Conservation (phyloP, 2,113 vertebrate species). For the Miniopterus natalensis region DNA sequence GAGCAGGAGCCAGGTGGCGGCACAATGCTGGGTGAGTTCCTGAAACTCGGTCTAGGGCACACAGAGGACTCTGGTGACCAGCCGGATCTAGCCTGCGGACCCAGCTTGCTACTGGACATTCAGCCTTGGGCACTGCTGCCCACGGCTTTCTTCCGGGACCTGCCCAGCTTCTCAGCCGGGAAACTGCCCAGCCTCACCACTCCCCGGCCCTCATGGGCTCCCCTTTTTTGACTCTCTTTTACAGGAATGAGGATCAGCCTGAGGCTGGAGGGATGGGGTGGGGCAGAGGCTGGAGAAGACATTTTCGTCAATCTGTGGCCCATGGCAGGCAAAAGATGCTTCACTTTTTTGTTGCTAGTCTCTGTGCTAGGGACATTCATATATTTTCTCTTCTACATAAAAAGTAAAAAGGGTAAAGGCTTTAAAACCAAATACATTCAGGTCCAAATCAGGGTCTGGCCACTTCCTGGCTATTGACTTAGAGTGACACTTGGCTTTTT, state of each 20-base stretch:
- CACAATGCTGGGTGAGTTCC: not conserved
- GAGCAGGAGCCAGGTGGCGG: not conserved
- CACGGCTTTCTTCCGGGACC: not conserved
- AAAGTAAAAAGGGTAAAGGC: not conserved
- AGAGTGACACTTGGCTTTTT: not conserved
- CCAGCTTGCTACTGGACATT: not conserved
- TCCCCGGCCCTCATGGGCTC: not conserved
- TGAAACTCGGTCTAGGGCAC: slow-evolving; percentile 27
- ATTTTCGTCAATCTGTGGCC: not conserved
- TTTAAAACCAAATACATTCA: not conserved
- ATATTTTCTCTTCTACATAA: not conserved
- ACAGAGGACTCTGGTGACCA: not conserved
- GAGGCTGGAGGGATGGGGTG: not conserved
- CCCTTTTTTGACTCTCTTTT: not conserved
- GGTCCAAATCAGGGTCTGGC: not conserved
- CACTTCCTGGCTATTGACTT: not conserved
- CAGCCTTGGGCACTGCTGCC: not conserved
- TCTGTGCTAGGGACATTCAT: not conserved
- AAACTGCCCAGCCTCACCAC: not conserved
- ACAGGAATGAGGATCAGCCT: slow-evolving; percentile 32
- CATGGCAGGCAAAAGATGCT: not conserved
- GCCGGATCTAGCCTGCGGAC: not conserved
- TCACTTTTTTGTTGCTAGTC: not conserved
- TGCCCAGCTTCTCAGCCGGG: not conserved
- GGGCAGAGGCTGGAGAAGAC: not conserved